Base-by-base conservation (phyloP, 2,888 invertebrate genomes). In the Antheraea assamensis region DNA sequence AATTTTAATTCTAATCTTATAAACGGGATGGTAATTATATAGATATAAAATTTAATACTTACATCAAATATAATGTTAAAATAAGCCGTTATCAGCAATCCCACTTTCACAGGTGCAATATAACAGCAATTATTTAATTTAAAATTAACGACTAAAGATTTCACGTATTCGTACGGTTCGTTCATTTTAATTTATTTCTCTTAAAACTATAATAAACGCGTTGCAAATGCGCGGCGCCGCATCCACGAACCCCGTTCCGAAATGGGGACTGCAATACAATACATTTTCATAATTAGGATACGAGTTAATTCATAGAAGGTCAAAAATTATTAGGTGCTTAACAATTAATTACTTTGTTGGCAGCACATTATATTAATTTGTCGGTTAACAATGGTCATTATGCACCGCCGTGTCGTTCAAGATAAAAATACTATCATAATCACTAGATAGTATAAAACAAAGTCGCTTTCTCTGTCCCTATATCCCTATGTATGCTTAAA, bases 281-380 rank as follows among this genome's bases (percentile, higher is more conserved):
- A 80, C 78, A 81, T 75, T 78, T 75, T 75, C 74, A 74, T 90
- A 91, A 92, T 90, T 85, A 92, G 92, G 92, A 92, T 87, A 88
- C 78, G 47, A 73, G 75, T 82, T 79, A 88, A 88, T 89, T 85
- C 81, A 83, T n/a, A 75, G 72, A 88, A 89, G 90, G 91, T 85
- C 88, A 83, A 78, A 79, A 83, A 81, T 82, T 81, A 84, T 83
- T 81, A 78, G 74, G 76, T 78, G 78, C 73, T 79, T 80, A 58
- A 13, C 76, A 30, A 64, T 73, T 85, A 84, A 87, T 87, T 87
- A 80, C 78, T 76, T 78, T 70, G 77, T 73, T 76, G 76, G 74
- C 52, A 7, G 21, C 52, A 52, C 52, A 21, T 52, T 52, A 52
- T 7, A 52, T 52, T 19, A 42, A 13, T 52, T 52, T 52, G 21